phyloP scores from a whole-genome alignment of 2,113 vertebrate genomes.

The Strix aluco region DNA sequence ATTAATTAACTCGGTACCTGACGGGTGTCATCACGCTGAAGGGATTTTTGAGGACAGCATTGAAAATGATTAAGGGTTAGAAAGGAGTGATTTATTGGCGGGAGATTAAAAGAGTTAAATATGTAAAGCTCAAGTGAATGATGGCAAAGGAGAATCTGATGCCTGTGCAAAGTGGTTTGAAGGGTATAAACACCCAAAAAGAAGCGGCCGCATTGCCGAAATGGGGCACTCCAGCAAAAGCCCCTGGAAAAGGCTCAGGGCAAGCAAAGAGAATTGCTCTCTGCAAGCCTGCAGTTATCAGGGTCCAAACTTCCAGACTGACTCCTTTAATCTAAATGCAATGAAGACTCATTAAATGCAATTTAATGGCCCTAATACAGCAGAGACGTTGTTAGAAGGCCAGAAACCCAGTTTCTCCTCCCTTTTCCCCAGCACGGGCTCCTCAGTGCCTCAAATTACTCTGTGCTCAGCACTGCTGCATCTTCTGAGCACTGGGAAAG shows the following conservation, averaged over 20 bases:
- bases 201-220: background rate
- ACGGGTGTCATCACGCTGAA: background rate
- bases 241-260: background rate
- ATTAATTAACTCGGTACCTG: background rate
- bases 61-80: background rate
- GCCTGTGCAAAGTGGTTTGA: background rate
- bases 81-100: background rate
- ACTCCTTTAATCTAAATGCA: background rate
- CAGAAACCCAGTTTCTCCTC: background rate
- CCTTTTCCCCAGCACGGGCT: background rate
- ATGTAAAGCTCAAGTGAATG: background rate
- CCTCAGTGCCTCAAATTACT: background rate
- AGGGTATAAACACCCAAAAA: background rate
- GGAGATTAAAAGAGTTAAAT: slow-evolving; percentile 25
- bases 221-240: background rate
- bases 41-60: background rate
- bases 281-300: background rate
- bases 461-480: background rate
- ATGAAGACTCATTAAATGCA: too few relatives aligned
- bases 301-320: background rate
- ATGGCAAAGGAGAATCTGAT: background rate
- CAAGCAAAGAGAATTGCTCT: background rate
- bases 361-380: background rate
- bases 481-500: background rate
- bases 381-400: background rate